Evolutionary conservation across 30 jellyfish, hydroid and myxozoan species (phyloP), one percentile per base, ranked within the genome.

Genomic region (Chrysaora quinquecirrha): DNA sequence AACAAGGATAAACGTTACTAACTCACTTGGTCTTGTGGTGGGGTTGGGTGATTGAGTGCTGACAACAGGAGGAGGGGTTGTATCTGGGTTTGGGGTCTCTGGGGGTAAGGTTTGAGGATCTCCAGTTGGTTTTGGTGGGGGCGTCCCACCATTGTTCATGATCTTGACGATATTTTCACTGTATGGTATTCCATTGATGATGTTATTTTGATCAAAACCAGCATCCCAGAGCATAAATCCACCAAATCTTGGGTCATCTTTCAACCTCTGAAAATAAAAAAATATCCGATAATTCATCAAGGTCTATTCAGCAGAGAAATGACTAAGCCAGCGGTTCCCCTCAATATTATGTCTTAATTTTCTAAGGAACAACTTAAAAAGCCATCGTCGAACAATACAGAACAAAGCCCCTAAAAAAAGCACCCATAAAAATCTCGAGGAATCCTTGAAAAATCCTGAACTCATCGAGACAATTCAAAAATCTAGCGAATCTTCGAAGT

Each of bases 171-270:
- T 87, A 72, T 94, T 82, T 16, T 94, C 95, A 65, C 99, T 94
- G 97, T 80, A 94, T 29, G 86, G 92, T 47, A 82, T 87, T 46
- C 99, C 99, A 64, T 88, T 88, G 84, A 94, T 94, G 38, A 81
- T 56, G 74, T 94, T 94, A 93, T 94, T 87, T 72, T 94, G 97
- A 87, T 94, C 99, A 67, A 94, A 94, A 7, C 97, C 96, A 50
- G 99, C 99, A 77, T 94, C 99, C 99, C 99, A 94, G 66, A 94
- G 64, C 99, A 94, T 94, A 54, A 94, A 87, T 32, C 99, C 99
- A 38, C 99, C 99, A 76, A 94, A 94, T 10, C 90, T 87, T 16
- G 99, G 99, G 70, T 94, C 95, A 58, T 82, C 87, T 83, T 94
- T 87, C 70, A 85, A 62, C 52, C 62, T 75, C 99, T 94, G 58